phyloP scores from a whole-genome alignment of 2,113 vertebrate species.

The Perccottus glenii region DNA sequence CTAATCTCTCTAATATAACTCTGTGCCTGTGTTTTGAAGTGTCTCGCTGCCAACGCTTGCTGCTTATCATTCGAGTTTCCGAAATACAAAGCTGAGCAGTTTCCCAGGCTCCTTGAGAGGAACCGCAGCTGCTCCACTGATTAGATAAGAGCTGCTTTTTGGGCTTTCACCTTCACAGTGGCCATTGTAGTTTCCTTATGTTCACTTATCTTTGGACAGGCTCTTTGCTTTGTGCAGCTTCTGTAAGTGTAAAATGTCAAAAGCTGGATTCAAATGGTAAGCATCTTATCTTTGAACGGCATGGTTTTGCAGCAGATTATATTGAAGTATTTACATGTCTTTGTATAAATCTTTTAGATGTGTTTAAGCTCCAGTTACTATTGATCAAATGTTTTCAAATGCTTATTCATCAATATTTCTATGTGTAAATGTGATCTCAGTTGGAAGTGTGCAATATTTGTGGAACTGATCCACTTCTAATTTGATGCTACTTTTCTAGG shows the following conservation, averaged over 20 bases:
- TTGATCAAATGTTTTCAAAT: neutral
- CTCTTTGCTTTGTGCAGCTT: neutral
- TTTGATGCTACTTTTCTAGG: no score
- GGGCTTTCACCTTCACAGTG: constrained; percentile 21
- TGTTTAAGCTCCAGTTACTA: constrained; percentile 1
- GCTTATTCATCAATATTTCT: neutral
- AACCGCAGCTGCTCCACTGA: constrained; percentile 39
- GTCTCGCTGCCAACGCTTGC: neutral
- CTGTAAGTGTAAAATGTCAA: constrained; percentile 14
- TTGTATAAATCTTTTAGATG: neutral
- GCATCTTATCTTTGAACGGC: neutral
- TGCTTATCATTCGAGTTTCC: constrained; percentile 30
- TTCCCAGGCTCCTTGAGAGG: constrained; percentile 18
- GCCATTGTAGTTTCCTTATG: constrained; percentile 1
- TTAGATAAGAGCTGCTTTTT: constrained; percentile 50
- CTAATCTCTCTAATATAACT: neutral
- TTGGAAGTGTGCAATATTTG: neutral
- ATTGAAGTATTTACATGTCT: no score
- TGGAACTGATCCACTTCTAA: neutral
- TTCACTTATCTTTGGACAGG: constrained; percentile 19
- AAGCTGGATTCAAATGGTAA: neutral
- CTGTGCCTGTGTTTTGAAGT: constrained; percentile 34
- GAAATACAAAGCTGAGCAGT: constrained; percentile 33
- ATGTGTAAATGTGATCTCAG: neutral
- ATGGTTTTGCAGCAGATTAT: no score